Evolutionary conservation across 2,113 vertebrate genomes (phyloP).

Genomic region (Pseudorasbora parva): DNA sequence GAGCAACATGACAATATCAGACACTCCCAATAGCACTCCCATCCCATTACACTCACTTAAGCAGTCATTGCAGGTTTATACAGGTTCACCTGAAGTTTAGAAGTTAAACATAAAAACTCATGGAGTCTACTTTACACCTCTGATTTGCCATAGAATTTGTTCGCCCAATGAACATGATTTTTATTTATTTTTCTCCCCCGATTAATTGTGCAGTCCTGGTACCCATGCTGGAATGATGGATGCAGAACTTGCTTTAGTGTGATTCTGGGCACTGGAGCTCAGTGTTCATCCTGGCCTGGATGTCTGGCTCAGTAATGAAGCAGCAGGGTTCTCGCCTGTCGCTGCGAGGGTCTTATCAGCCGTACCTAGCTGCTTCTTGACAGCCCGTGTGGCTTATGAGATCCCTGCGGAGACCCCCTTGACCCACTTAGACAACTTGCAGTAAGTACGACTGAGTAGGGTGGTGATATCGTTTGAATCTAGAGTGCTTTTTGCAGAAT

Average conservation of each 20-base stretch:
- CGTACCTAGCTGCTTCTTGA: conserved; percentile 30
- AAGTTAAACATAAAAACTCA: not conserved
- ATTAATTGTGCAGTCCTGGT: not conserved
- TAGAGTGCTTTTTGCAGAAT: conserved; percentile 23
- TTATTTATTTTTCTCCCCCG: not conserved
- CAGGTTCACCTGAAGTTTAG: not conserved
- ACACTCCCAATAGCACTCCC: too few species aligned
- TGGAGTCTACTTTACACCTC: not conserved
- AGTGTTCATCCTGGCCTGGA: conserved; percentile 20
- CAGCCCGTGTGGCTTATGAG: conserved; percentile 38
- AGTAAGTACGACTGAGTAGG: conserved; percentile 13
- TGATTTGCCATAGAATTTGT: not conserved
- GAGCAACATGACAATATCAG: not conserved
- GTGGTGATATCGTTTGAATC: conserved; percentile 25
- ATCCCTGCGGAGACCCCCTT: conserved; percentile 49
- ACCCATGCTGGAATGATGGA: not conserved
- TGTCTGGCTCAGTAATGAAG: conserved; percentile 38
- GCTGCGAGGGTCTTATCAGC: conserved; percentile 18
- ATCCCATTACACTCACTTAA: not conserved
- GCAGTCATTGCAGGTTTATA: not conserved
- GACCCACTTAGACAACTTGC: conserved; percentile 49
- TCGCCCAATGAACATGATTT: not conserved
- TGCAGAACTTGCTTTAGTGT: conserved; percentile 7
- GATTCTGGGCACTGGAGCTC: conserved; percentile 22
- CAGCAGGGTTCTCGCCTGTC: conserved; percentile 5